A percentile compares a stretch with the other conserved stretches of the same genome.
Conservation (phyloP, 2,797 vertebrate species). For the Heterohyrax brucei region DNA sequence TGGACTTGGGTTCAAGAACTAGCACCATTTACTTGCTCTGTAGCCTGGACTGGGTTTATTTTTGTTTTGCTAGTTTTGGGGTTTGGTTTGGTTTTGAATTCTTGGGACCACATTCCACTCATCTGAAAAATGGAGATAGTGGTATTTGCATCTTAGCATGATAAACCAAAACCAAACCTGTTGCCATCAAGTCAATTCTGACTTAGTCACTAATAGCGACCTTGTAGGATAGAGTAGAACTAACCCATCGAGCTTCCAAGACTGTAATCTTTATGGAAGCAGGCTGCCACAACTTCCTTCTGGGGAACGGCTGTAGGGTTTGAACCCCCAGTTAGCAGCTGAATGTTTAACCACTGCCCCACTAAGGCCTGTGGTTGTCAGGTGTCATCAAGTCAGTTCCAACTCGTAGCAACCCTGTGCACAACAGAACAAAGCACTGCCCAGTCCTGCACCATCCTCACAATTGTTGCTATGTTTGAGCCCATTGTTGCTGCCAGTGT, state of each 20-base stretch:
- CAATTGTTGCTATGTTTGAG: no score
- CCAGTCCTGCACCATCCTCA: no score
- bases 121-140: slow-evolving; percentile 34
- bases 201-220: no score
- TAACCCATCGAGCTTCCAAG: no score
- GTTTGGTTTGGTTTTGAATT: slow-evolving; percentile 29
- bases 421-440: no score
- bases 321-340: background rate
- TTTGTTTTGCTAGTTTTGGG: background rate
- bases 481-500: no score
- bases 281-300: no score
- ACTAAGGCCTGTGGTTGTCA: background rate
- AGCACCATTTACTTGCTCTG: background rate
- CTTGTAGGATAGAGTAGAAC: no score
- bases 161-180: background rate
- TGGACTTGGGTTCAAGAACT: background rate
- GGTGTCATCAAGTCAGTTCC: no score
- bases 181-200: no score
- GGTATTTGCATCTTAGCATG: background rate
- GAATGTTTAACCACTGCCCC: background rate
- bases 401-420: no score
- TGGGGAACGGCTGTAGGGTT: background rate
- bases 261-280: no score
- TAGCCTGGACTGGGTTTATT: background rate
- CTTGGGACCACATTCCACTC: slow-evolving; percentile 53